A percentile compares a stretch with the other conserved stretches of the same genome.
phyloP scores from a whole-genome alignment of 1,140 invertebrate species.

The Lerema accius region DNA sequence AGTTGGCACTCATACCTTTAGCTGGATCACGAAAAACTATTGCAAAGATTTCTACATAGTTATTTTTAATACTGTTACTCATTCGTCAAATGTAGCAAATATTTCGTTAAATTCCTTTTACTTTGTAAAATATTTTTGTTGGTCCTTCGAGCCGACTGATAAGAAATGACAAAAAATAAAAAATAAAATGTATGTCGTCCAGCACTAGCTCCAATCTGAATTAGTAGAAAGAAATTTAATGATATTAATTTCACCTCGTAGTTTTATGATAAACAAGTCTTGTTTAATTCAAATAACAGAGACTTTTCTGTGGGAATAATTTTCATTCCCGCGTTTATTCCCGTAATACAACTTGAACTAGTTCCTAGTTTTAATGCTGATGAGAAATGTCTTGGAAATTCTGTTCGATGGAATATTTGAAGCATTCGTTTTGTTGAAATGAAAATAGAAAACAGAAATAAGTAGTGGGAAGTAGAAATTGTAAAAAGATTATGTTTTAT shows the following conservation, averaged over 20 bases:
- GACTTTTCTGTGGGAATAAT: neutral
- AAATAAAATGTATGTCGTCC: neutral
- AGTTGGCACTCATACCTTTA: no score
- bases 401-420: neutral
- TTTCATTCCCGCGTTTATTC: constrained; percentile 11
- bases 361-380: constrained; percentile 5
- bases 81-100: no score
- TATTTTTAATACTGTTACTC: no score
- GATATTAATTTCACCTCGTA: constrained; percentile 6
- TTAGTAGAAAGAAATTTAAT: constrained; percentile 12
- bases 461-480: no score
- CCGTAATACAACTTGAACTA: constrained; percentile 9
- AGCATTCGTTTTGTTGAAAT: no score
- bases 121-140: no score
- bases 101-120: no score
- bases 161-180: neutral
- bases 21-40: no score
- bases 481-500: no score
- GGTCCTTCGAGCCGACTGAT: neutral
- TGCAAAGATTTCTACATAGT: no score
- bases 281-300: constrained; percentile 20
- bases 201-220: neutral
- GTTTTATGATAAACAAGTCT: constrained; percentile 19
- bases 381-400: constrained; percentile 11
- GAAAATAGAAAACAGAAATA: no score